Conservation (phyloP, 2,888 invertebrate genomes). For the Antheraea yamamai region DNA sequence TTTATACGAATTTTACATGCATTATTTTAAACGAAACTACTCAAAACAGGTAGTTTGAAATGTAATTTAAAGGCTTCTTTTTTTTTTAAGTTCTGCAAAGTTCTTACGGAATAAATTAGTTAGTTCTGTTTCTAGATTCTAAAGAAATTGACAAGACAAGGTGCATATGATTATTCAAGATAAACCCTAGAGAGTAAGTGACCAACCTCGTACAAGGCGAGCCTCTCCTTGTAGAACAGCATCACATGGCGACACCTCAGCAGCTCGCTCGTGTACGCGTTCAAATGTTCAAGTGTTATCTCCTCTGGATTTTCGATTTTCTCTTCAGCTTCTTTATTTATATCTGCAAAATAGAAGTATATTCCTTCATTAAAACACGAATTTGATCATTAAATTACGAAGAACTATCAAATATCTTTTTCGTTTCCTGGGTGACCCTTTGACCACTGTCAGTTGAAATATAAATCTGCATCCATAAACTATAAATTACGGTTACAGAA, state of each 20-base stretch:
- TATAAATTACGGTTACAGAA: no score
- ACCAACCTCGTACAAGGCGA: constrained; percentile 86
- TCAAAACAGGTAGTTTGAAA: no score
- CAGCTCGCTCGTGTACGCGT: constrained; percentile 85
- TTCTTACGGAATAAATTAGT: no score
- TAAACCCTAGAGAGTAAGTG: neutral
- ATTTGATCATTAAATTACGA: no score
- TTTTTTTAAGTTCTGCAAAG: no score
- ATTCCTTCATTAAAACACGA: neutral
- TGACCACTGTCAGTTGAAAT: no score
- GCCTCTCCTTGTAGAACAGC: constrained; percentile 85
- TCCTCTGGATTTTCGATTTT: constrained; percentile 55
- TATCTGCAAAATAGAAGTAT: constrained; percentile 47
- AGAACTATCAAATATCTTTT: no score
- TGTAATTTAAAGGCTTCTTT: no score
- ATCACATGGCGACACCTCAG: constrained; percentile 85
- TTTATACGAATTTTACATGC: no score
- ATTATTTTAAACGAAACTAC: no score
- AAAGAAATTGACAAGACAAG: neutral
- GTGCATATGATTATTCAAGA: neutral
- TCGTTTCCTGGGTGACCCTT: no score
- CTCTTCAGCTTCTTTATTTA: constrained; percentile 60
- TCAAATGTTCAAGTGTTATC: constrained; percentile 75
- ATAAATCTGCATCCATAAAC: no score
- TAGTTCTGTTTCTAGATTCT: neutral